Base-by-base conservation (phyloP, 2,888 invertebrate species). In the Mythimna vitellina region DNA sequence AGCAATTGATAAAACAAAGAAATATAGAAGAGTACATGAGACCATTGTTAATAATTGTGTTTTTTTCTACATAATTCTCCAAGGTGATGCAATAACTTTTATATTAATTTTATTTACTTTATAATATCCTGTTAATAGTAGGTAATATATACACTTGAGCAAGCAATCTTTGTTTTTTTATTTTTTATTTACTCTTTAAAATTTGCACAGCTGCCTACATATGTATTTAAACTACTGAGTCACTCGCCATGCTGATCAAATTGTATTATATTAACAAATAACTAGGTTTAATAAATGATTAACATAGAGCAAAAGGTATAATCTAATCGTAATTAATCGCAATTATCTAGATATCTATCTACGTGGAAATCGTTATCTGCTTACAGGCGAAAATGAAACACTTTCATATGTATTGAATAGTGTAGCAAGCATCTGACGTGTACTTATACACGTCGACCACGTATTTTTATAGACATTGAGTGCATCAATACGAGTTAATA, bases 1-100 rank as follows among this genome's bases (percentile, higher is more conserved):
- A 20, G 29, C 83, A 74, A 71, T 80, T 81, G 67, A 73, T 73
- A 46, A 62, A 64, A 81, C 63, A 74, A 49, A 25, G 20, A 54
- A 61, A 25, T 22, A 1, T 29, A 46, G 7, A 46, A 57, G 1
- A 6, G 17, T 3, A 76, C 20, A 46, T 61, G 66, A 61, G 61
- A n/a, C n/a, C n/a, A n/a, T n/a, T 14, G 25, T 17, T 8, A n/a
- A n/a, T 51, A n/a, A 51, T 51, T n/a, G n/a, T 29, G 9, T 25
- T 10, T 17, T 51, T 53, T 46, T 35, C 38, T 29, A n/a, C 12
- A 54, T 42, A 61, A 62, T 68, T 38, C 8, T 35, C 29, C 17
- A 25, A 17, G 14, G 20, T 68, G 42, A 67, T 63, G 67, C 32
- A 77, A 77, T 65, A 10, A 20, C 0, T 35, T 53, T 57, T 29